Conservation (phyloP, 2,888 invertebrate genomes). For the Metalampra italica region DNA sequence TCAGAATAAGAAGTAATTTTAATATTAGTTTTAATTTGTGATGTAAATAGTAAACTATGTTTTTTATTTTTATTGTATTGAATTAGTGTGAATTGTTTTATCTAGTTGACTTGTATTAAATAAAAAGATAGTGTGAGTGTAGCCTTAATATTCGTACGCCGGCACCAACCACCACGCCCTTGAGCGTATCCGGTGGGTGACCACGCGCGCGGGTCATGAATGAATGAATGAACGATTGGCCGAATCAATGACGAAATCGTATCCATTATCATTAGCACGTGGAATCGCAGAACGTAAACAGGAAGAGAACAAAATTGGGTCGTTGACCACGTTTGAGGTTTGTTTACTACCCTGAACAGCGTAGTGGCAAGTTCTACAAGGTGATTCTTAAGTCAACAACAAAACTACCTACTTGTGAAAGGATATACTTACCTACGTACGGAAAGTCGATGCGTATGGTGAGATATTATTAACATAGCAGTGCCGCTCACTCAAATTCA, state of each 20-base stretch:
- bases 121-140: no score
- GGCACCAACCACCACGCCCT: constrained; percentile 31
- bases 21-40: no score
- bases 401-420: no score
- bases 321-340: neutral
- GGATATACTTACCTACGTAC: no score
- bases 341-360: constrained; percentile 13
- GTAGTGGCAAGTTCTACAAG: constrained; percentile 14
- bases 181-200: constrained; percentile 49
- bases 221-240: constrained; percentile 19
- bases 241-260: constrained; percentile 14
- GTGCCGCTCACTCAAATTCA: no score
- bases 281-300: constrained; percentile 2
- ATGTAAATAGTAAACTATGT: no score
- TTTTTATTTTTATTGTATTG: no score
- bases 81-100: no score
- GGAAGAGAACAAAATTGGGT: neutral
- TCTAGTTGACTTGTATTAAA: no score
- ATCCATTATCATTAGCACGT: constrained; percentile 12
- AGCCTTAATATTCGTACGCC: neutral
- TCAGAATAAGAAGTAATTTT: no score
- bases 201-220: constrained; percentile 29
- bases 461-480: no score
- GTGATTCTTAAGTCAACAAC: neutral
- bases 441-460: no score